phyloP scores from a whole-genome alignment of 2,888 invertebrate species.

The Limnephilus rhombicus region DNA sequence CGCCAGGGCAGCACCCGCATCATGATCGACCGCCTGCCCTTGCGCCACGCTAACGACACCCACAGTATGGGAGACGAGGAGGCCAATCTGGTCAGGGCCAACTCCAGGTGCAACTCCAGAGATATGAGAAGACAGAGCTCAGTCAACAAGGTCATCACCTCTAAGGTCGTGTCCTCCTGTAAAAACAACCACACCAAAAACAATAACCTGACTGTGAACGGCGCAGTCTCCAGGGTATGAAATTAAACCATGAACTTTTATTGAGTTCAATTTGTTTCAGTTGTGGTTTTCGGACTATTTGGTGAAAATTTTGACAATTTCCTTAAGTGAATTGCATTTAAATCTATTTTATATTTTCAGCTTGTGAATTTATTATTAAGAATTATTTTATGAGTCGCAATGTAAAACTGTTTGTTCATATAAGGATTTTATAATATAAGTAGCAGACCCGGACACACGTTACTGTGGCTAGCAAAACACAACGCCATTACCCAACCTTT shows the following conservation, averaged over 20 bases:
- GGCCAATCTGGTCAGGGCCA: slow-evolving; percentile 25
- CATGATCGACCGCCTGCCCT: slow-evolving; percentile 59
- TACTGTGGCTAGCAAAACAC: too few species aligned
- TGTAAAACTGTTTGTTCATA: too few species aligned
- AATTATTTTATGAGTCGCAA: too few species aligned
- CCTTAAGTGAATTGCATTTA: neutral
- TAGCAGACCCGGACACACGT: too few species aligned
- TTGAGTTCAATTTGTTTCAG: neutral
- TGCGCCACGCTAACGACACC: slow-evolving; percentile 47
- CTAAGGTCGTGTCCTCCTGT: slow-evolving; percentile 47
- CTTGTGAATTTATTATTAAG: too few species aligned
- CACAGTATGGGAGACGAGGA: slow-evolving; percentile 54
- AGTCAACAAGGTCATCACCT: slow-evolving; percentile 52
- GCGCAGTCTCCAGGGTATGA: slow-evolving; percentile 61
- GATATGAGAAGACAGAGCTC: slow-evolving; percentile 57
- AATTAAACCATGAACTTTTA: neutral
- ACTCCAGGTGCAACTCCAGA: slow-evolving; percentile 55
- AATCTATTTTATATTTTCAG: neutral
- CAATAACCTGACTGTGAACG: slow-evolving; percentile 61
- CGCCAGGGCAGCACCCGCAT: slow-evolving; percentile 64
- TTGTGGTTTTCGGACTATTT: neutral
- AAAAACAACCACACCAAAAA: slow-evolving; percentile 57
- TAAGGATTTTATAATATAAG: neutral
- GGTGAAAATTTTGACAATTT: neutral
- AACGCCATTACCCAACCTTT: too few species aligned